Evolutionary conservation across 2,113 vertebrate genomes (phyloP).

Genomic region (Bettongia penicillata): DNA sequence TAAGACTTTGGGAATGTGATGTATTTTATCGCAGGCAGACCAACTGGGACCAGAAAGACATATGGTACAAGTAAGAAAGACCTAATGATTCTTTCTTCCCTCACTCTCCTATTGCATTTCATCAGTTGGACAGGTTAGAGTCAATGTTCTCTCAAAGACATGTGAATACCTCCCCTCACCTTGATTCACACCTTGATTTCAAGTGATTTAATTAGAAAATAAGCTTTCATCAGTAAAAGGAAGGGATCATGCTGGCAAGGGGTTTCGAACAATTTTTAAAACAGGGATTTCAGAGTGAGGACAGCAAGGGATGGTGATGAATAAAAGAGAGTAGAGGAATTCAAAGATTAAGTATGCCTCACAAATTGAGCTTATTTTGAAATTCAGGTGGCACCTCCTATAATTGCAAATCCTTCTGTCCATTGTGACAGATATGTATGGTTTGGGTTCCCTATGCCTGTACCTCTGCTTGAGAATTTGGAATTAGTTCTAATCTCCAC

Average conservation of each 20-base stretch:
- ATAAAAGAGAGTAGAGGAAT: not conserved
- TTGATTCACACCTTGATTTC: not conserved
- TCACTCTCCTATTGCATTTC: not conserved
- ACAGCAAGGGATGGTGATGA: not conserved
- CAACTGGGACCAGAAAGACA: no score
- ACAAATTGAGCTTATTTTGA: not conserved
- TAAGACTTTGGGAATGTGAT: no score
- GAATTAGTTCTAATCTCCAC: not conserved
- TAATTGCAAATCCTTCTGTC: not conserved
- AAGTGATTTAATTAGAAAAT: not conserved
- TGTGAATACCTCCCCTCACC: not conserved
- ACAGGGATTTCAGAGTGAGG: not conserved
- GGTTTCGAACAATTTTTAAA: not conserved
- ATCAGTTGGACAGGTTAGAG: not conserved
- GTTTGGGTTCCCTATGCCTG: not conserved
- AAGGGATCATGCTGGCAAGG: not conserved
- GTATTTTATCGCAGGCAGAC: no score
- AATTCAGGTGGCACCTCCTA: not conserved
- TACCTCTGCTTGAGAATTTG: not conserved
- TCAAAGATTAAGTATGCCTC: not conserved
- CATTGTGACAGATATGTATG: not conserved
- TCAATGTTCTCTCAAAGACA: not conserved
- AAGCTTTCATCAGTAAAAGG: not conserved
- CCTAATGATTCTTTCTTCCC: not conserved
- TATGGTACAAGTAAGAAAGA: no score